Conservation (phyloP, 2,113 vertebrate genomes). For the Rhizomys pruinosus region DNA sequence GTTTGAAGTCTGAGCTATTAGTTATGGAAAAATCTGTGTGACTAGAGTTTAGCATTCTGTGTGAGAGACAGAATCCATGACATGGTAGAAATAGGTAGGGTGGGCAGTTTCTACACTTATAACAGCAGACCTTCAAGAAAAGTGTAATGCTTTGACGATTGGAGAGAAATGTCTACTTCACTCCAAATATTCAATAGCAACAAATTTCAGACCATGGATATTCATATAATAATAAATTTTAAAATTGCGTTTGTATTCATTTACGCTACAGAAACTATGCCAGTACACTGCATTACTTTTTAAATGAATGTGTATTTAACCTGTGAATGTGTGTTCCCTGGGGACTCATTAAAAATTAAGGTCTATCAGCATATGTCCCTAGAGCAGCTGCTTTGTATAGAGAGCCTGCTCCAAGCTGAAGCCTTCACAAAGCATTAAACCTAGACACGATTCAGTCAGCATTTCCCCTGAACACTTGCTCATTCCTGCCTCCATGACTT, state of each 20-base stretch:
- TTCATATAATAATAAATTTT: constrained; percentile 8
- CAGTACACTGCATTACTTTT: not conserved
- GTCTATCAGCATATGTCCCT: not conserved
- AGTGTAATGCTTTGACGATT: not conserved
- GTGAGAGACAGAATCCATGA: not conserved
- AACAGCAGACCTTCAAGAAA: not conserved
- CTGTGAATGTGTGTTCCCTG: not conserved
- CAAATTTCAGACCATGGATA: not conserved
- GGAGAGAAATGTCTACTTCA: constrained; percentile 6
- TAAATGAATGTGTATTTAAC: not conserved
- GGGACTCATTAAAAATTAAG: not conserved
- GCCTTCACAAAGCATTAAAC: not conserved
- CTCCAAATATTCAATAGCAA: constrained; percentile 2
- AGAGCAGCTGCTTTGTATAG: not conserved
- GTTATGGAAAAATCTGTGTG: not conserved
- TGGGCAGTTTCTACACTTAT: not conserved
- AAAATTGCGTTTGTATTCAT: not conserved
- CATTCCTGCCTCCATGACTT: not conserved
- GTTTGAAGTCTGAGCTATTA: not conserved
- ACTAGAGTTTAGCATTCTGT: not conserved
- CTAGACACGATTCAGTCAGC: not conserved
- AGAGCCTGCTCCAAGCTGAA: not conserved
- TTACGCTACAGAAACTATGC: not conserved
- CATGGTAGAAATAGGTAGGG: not conserved
- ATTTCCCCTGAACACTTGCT: not conserved